A percentile compares a stretch with the other conserved stretches of the same genome.
Evolutionary conservation across 2,113 vertebrate species (phyloP).

Genomic region (Toxostoma redivivum): DNA sequence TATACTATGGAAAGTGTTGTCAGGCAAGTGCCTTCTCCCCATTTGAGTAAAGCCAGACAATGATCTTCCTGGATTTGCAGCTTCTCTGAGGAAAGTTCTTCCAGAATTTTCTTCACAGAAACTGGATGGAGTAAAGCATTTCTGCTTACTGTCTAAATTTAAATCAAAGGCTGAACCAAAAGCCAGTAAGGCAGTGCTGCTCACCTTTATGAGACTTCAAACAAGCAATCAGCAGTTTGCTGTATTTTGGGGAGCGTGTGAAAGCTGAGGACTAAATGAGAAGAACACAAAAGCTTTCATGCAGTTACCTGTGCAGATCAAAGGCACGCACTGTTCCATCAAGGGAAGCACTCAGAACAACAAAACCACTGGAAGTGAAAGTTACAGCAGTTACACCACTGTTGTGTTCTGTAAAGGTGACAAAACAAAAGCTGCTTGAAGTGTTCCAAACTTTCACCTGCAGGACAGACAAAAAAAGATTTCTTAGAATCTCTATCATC

Average conservation of each 20-base stretch:
- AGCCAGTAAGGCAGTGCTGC: background rate
- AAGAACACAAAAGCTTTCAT: background rate
- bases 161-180: background rate
- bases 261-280: background rate
- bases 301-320: constrained; percentile 88
- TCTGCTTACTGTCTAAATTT: background rate
- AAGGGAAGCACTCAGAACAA: constrained; percentile 89
- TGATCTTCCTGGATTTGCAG: background rate
- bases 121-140: background rate
- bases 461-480: background rate
- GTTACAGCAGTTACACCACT: constrained; percentile 86
- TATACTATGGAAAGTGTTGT: rapidly evolving
- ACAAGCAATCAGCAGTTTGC: background rate
- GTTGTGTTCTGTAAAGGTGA: constrained; percentile 93
- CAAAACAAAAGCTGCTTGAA: constrained; percentile 91
- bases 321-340: constrained; percentile 96
- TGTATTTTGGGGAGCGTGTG: background rate
- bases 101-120: background rate
- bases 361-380: constrained; percentile 87
- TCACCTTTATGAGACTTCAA: background rate
- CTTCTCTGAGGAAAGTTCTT: background rate
- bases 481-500: background rate
- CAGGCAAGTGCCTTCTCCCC: background rate
- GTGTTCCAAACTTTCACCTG: constrained; percentile 98
- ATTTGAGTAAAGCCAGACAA: background rate